Evolutionary conservation across 2,888 invertebrate species (phyloP).

Genomic region (Napeogenes inachia): DNA sequence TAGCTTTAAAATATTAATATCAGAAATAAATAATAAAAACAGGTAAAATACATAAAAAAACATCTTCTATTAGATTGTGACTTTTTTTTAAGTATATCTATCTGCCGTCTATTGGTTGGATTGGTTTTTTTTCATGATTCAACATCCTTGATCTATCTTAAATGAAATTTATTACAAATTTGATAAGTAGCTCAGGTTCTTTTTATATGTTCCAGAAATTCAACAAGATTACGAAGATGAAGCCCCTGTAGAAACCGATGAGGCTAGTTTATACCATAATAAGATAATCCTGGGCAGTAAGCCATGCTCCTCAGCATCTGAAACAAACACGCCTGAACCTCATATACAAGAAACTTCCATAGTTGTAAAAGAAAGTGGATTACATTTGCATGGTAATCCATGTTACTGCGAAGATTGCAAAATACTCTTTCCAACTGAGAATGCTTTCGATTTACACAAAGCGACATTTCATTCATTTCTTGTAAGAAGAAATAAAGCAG

Average conservation of each 20-base stretch:
- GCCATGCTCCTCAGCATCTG: background rate
- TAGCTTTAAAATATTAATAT: too few species aligned
- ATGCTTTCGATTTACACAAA: conserved; percentile 27
- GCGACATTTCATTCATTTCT: conserved; percentile 29
- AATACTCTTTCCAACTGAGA: conserved; percentile 27
- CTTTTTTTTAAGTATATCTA: too few species aligned
- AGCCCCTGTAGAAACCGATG: background rate
- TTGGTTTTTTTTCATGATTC: too few species aligned
- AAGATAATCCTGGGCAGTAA: conserved; percentile 25
- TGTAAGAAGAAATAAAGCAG: conserved; percentile 24
- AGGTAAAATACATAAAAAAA: too few species aligned
- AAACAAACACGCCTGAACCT: conserved; percentile 2
- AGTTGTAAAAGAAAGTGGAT: conserved; percentile 24
- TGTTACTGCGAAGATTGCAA: conserved; percentile 28
- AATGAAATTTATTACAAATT: too few species aligned
- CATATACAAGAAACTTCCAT: conserved; percentile 20
- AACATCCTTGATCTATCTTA: too few species aligned
- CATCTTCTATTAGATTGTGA: too few species aligned
- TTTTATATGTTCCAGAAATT: too few species aligned
- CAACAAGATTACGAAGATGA: too few species aligned
- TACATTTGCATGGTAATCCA: conserved; percentile 15
- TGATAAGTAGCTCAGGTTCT: too few species aligned
- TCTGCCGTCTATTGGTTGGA: too few species aligned
- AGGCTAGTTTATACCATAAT: conserved; percentile 11
- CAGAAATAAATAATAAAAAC: too few species aligned